Base-by-base conservation (phyloP, 2,797 vertebrate genomes). In the Etheostoma nigrum region DNA sequence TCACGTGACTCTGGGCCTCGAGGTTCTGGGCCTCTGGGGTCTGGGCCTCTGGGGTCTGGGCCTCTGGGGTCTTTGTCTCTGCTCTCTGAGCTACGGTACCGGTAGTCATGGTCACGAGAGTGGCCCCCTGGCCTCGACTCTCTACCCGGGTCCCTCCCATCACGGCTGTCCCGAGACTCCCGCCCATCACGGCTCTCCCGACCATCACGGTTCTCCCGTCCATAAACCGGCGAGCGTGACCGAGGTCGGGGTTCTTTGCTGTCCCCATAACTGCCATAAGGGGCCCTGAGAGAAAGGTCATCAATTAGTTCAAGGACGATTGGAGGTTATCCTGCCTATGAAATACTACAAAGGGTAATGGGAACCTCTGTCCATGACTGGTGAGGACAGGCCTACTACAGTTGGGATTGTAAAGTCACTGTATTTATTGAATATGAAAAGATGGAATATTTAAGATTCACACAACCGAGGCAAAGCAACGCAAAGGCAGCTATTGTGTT, bases 161-260 rank as follows among this genome's bases (percentile, higher is more conserved):
- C 91, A 3, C 97, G 96, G 33, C 91, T 6, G 1, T 98, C 97
- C 78, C 97, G 93, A 76, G 94, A 1, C 21, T 81, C 79, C 0
- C 71, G 67, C 5, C 78, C 67, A 8, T 93, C 92, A 1, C 96
- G 95, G 23, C 90, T 1, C 0, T 97, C 96, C 81, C 96, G 92
- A 77, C 92, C 86, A 0, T 97, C 96, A n/a, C 96, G 81, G 9
- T 48, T 58, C 27, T 69, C 87, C 1, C 92, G 93, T 1, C 78
- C 87, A 16, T 91, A 95, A 40, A 76, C 33, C 0, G 95, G 95
- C 9, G 95, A 96, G 30, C 95, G 95, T 23, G 93, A 93, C 2
- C 94, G 94, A 60, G 92, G 91, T 2, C 90, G 86, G 4, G 79
- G 25, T 0, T 95, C 95, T 79, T 95, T 94, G 83, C 80, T 64